A percentile compares a stretch with the other conserved stretches of the same genome.
These are phyloP conservation scores for Podabrus alpinus DNA, from an alignment of 2,888 invertebrate species.

Conservation along the genomic window DNA sequence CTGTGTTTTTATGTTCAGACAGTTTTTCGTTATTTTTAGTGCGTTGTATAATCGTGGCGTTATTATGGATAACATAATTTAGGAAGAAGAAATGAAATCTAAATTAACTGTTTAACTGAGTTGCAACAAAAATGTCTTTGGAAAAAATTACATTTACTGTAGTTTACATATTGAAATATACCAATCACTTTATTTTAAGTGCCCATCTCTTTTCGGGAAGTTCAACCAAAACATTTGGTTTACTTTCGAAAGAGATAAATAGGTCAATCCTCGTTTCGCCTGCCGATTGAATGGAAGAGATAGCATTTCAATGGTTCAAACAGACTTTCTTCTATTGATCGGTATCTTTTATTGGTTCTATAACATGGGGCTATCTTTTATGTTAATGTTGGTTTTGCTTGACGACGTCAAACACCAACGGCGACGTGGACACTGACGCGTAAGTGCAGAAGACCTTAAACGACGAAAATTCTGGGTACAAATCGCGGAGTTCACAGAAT, in stretches of 20 bases:
- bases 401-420: too few species aligned
- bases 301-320: too few species aligned
- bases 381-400: too few species aligned
- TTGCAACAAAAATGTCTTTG: neutral
- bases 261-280: neutral
- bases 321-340: too few species aligned
- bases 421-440: too few species aligned
- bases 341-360: too few species aligned
- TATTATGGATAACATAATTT: neutral
- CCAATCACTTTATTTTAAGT: neutral
- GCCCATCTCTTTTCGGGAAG: neutral
- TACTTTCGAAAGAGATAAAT: neutral
- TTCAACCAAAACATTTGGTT: neutral
- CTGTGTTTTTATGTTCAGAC: neutral
- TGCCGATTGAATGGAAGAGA: neutral
- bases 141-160: neutral
- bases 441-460: too few species aligned
- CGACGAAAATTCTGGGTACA: too few species aligned
- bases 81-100: neutral
- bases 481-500: too few species aligned
- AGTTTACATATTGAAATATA: neutral
- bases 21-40: neutral
- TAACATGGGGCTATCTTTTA: too few species aligned
- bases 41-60: neutral
- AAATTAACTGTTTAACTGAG: neutral